Base-by-base conservation (phyloP, 2,113 vertebrate genomes). In the Scortum barcoo region DNA sequence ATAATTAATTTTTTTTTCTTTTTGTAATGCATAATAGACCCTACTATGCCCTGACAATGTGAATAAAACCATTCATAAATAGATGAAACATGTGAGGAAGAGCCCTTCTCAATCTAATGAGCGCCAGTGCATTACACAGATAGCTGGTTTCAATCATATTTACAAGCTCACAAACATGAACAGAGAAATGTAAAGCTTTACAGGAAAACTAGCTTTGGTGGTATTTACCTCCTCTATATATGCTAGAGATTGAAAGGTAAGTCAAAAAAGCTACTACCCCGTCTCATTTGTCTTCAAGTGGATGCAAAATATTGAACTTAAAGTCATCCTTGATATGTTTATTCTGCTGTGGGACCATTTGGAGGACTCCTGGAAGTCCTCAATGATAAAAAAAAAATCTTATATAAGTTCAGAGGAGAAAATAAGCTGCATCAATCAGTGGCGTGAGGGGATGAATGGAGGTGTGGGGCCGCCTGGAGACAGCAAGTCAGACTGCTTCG, bases 1-100 rank as follows among this genome's bases (percentile, higher is more conserved):
- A 90, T 89, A 73, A 84, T 91, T 67, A 7, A 88, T 81, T 40
- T 20, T 0, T 16, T 42, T 58, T 76, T 20, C 0, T 16, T 42
- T 58, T 76, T 78, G 68, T 76, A n/a, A 51, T 38, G 33, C 46
- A 80, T 50, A 81, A 74, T 40, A 77, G 9, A 74, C 24, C 16
- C 10, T n/a, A 46, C 33, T 26, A 56, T 83, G 22, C 9, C 40
- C 30, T 61, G 44, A 65, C 24, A 42, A 78, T 6, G 63, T 74
- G 54, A 63, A 72, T 62, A 69, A 67, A 84, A 66, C 13, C 20
- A 17, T 46, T 76, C 22, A 76, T 69, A 30, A 77, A 71, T 36
- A 72, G 28, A 86, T 67, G 20, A 65, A 65, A 24, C 46, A 9
- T 3, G 30, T 13, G 16, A 40, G 24, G 28, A 56, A 26, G 40